Evolutionary conservation across 2,797 vertebrate genomes (phyloP).

Genomic region (Florisuga fusca): DNA sequence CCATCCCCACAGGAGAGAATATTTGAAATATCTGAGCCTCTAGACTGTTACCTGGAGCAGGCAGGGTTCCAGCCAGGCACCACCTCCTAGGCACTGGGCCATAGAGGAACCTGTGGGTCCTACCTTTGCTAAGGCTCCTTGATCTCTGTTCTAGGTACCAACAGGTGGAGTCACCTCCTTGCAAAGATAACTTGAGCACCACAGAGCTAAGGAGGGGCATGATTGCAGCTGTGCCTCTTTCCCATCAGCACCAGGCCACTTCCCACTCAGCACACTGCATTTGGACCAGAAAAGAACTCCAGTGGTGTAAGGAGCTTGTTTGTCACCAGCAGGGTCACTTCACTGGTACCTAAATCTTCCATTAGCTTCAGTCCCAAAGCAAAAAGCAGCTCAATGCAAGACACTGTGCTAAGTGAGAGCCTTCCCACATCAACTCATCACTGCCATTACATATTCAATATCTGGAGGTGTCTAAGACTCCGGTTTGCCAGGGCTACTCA

Average conservation of each 20-base stretch:
- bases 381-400: neutral
- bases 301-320: neutral
- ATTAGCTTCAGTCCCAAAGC: neutral
- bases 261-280: neutral
- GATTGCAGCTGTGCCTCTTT: neutral
- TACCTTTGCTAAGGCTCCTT: neutral
- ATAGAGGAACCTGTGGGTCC: neutral
- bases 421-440: neutral
- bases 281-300: neutral
- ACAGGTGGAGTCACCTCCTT: neutral
- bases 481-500: neutral
- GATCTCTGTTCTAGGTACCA: neutral
- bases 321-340: neutral
- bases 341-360: neutral
- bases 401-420: neutral
- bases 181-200: neutral
- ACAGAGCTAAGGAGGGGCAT: neutral
- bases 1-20: no score
- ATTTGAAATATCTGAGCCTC: neutral
- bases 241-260: neutral
- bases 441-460: accelerated
- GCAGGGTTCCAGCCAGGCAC: neutral
- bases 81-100: neutral
- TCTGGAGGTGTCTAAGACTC: neutral
- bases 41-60: neutral